These are phyloP conservation scores for Centropyge bicolor DNA, from an alignment of 2,797 vertebrate genomes.

Conservation along the genomic window DNA sequence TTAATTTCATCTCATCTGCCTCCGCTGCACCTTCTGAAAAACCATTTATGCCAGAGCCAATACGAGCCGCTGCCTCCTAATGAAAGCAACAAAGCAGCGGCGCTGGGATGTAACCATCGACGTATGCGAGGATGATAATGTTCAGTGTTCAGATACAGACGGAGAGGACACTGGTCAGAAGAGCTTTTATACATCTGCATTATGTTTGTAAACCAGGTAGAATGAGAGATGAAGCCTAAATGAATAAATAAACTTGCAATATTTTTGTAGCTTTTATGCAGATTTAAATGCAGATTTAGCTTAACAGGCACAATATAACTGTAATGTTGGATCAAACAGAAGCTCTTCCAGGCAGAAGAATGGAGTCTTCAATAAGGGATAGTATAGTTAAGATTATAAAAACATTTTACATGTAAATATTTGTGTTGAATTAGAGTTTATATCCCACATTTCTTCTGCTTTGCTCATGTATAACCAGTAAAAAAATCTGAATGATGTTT, in stretches of 20 bases:
- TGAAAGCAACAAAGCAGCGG: neutral
- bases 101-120: neutral
- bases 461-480: too few relatives aligned
- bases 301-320: neutral
- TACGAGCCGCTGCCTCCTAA: neutral
- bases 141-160: neutral
- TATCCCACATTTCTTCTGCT: too few relatives aligned
- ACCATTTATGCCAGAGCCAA: neutral
- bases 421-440: too few relatives aligned
- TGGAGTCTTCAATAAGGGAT: neutral
- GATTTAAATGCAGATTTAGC: neutral
- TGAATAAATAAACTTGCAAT: neutral
- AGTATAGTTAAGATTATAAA: neutral
- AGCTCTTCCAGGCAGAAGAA: too few relatives aligned
- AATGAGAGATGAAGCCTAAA: neutral
- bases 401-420: neutral
- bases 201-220: neutral
- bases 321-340: neutral
- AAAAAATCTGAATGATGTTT: neutral
- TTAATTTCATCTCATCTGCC: constrained; percentile 29
- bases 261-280: neutral
- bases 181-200: neutral
- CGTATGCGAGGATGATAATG: neutral
- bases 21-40: constrained; percentile 16
- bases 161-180: neutral